Evolutionary conservation across 2,113 vertebrate genomes (phyloP), one percentile per base, ranked within the genome.

Genomic region (Myrmecobius fasciatus): DNA sequence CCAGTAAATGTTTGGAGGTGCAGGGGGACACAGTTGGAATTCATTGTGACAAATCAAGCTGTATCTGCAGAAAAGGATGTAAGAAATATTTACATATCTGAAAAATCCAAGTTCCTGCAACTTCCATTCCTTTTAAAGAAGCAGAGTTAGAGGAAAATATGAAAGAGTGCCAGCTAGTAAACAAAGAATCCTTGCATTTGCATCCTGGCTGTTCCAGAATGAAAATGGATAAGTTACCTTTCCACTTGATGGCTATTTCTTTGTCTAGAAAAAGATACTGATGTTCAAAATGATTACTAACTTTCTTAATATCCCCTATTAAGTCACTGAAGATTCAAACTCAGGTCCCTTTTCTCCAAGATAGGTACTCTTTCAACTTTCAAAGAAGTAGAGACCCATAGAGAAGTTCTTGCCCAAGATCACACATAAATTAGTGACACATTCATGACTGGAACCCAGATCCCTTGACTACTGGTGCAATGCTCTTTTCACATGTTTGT

Each of bases 71-170:
- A 20, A 31, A 43, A 36, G 46, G 51, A 95, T 90, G 53, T 89
- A 56, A 95, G 95, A 95, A 67, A n/a, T 90, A 31, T 95, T 97
- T 95, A 96, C 75, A 49, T 51, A 94, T 53, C 48, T 75, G 60
- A 90, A 51, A 51, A 97, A 89, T 89, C 92, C 53, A 46, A 43
- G 47, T 1, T 10, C 36, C 36, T 51, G 60, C 89, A 93, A 89
- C 43, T 46, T 49, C 12, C n/a, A 52, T 92, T 95, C 49, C 67
- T 94, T 97, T 97, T 91, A 97, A 96, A 95, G 53, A 97, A 95
- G 92, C 93, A 97, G 93, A 54, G 46, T 51, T 92, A 90, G 36
- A 52, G 22, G 89, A 46, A 25, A 89, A 92, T 51, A 3, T 36
- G 93, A 22, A 53, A 54, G 56, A 94, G 31, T 43, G 2, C 20